phyloP scores from a whole-genome alignment of 2,888 invertebrate genomes.

The Nomada flava region DNA sequence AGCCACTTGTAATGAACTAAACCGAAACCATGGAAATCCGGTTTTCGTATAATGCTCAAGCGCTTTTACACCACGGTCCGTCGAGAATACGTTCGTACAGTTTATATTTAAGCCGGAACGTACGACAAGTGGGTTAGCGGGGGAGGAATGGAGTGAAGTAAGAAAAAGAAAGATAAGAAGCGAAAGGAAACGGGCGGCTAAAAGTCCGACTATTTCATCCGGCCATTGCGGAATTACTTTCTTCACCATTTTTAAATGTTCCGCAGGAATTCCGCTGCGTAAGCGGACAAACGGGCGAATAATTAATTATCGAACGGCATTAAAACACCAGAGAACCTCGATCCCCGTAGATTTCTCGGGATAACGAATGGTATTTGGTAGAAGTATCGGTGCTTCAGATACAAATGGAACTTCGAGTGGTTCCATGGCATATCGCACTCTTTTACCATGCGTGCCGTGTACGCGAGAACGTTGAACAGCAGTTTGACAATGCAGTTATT shows the following conservation, averaged over 20 bases:
- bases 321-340: slow-evolving; percentile 56
- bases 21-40: slow-evolving; percentile 12
- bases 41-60: slow-evolving; percentile 26
- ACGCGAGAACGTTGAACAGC: slow-evolving; percentile 29
- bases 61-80: neutral
- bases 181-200: neutral
- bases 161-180: neutral
- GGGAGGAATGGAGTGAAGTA: neutral
- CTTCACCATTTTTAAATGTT: slow-evolving; percentile 27
- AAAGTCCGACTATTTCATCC: neutral
- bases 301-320: slow-evolving; percentile 63
- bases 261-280: slow-evolving; percentile 18
- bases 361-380: slow-evolving; percentile 25
- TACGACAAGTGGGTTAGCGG: neutral
- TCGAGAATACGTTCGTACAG: neutral
- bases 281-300: slow-evolving; percentile 28
- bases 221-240: slow-evolving; percentile 29
- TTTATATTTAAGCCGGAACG: slow-evolving; percentile 7
- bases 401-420: neutral
- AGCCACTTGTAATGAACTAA: slow-evolving; percentile 8
- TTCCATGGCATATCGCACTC: slow-evolving; percentile 10
- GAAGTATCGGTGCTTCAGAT: neutral
- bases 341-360: slow-evolving; percentile 38
- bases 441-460: slow-evolving; percentile 41
- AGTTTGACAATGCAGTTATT: slow-evolving; percentile 70